Conservation (phyloP, 2,113 vertebrate species). For the Bubo blakistoni region DNA sequence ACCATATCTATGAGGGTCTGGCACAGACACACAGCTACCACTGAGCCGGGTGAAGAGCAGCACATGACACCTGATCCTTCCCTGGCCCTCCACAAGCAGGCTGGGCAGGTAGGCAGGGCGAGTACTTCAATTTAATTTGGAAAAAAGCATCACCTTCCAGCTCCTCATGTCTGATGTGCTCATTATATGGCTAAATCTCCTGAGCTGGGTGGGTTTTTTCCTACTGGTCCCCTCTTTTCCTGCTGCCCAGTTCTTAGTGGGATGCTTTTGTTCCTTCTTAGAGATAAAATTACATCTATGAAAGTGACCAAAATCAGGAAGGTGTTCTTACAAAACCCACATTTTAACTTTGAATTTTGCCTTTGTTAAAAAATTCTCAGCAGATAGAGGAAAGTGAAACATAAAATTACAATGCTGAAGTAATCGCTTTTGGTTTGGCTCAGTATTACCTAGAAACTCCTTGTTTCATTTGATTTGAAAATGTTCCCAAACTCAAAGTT, state of each 20-base stretch:
- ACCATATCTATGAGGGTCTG: slow-evolving; percentile 25
- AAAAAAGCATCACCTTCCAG: not conserved
- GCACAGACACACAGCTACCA: not conserved
- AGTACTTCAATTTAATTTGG: not conserved
- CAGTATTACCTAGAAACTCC: slow-evolving; percentile 29
- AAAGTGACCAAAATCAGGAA: slow-evolving; percentile 39
- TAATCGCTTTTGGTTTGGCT: slow-evolving; percentile 25
- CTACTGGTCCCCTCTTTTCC: not conserved
- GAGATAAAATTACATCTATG: slow-evolving; percentile 60
- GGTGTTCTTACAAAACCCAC: slow-evolving; percentile 49
- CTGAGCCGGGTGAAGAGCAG: not conserved
- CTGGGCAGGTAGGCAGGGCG: not conserved
- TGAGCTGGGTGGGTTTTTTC: not conserved
- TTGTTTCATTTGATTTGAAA: slow-evolving; percentile 25
- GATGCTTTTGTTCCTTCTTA: slow-evolving; percentile 55
- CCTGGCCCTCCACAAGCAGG: not conserved
- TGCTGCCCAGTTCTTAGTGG: slow-evolving; percentile 13
- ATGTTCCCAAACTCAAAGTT: slow-evolving; percentile 36
- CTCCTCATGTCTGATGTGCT: slow-evolving; percentile 62
- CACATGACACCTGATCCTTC: not conserved
- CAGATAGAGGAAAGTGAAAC: not conserved
- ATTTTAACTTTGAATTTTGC: slow-evolving; percentile 62
- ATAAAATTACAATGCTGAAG: slow-evolving; percentile 45
- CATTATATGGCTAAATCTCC: slow-evolving; percentile 65
- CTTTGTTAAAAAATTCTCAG: slow-evolving; percentile 49